Base-by-base conservation (phyloP, 2,888 invertebrate species). In the Limnephilus marmoratus region DNA sequence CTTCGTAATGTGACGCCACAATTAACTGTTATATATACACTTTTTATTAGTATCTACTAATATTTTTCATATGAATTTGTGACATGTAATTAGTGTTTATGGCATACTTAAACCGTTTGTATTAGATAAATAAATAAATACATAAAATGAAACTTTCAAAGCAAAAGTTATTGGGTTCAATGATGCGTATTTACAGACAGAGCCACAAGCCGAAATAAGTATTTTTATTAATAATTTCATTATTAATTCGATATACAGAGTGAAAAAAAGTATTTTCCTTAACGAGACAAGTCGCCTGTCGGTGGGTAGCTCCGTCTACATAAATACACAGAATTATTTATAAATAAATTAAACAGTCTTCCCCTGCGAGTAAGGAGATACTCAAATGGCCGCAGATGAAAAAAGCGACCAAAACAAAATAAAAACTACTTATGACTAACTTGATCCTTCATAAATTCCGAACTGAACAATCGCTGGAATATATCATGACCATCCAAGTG, bases 401-500 rank as follows among this genome's bases (percentile, higher is more conserved):
- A 87, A 91, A 91, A 92, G 91, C 41, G 49, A 29, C 68, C 88
- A 91, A 80, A 68, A 91, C 85, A 87, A 37, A 88, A 92, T 90
- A 93, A 92, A 90, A 90, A 90, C 68, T 92, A 91, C 92, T 92
- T 93, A 92, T 93, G 93, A 93, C 93, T 92, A 92, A 92, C 92
- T 93, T 92, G 93, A 92, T 93, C 92, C 93, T 93, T 92, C 93
- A 93, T 93, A 93, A 93, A 93, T 93, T 93, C 93, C 93, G 49
- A 92, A 92, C 90, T 80, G 90, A 93, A 93, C 93, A 93, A 93
- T 93, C 93, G 93, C 88, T 31, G 85, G 92, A 92, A 93, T 93
- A 93, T 92, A 93, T 93, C 93, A 92, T 92, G 92, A 85, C 86
- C 90, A 86, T 85, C 91, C 92, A 91, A 92, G 93, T 93, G 93